A percentile compares a stretch with the other conserved stretches of the same genome.
Conservation (phyloP, 2,113 vertebrate species). For the Serinus canaria region DNA sequence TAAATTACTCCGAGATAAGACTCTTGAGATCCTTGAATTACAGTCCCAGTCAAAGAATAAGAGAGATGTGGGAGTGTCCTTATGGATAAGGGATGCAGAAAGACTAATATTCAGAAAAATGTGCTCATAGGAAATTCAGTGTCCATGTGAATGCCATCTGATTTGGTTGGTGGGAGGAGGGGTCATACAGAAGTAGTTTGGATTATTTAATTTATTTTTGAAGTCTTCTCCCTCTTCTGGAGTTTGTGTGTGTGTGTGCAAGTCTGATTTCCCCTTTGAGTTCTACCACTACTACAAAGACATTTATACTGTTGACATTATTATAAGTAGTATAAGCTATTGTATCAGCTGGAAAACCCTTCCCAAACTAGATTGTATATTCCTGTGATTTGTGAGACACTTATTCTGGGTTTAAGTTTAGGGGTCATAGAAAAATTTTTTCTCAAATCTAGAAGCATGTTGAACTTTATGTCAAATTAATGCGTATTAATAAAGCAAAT, state of each 20-base stretch:
- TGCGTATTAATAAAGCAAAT: background rate
- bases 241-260: background rate
- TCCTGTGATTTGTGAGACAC: background rate
- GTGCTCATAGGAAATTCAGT: background rate
- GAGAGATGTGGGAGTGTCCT: background rate
- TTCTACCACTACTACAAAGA: background rate
- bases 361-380: background rate
- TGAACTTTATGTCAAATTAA: background rate
- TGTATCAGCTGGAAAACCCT: background rate
- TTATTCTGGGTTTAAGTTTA: background rate
- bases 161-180: background rate
- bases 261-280: background rate
- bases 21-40: background rate
- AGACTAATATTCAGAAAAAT: background rate
- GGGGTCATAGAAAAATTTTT: background rate
- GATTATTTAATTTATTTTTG: background rate
- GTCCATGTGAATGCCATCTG: background rate
- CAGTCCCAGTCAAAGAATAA: background rate
- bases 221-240: background rate
- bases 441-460: background rate
- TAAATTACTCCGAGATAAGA: background rate
- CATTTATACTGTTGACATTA: background rate
- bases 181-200: background rate
- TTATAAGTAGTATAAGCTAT: background rate
- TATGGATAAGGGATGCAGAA: background rate